These are phyloP conservation scores for Scatophagus argus DNA, from an alignment of 2,113 vertebrate species.

Conservation along the genomic window DNA sequence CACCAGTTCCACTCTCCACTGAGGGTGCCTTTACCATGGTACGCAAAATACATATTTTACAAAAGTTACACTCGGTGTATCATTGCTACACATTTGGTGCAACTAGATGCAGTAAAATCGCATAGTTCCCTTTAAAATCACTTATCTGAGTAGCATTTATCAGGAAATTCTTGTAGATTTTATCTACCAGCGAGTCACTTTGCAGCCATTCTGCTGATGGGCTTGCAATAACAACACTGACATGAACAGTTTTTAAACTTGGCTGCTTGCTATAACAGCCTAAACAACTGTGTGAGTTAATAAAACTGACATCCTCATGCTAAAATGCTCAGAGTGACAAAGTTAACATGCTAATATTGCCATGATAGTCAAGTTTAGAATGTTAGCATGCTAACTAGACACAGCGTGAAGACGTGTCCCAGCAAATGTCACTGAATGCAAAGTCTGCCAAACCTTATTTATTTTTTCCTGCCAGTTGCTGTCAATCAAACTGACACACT, in stretches of 20 bases:
- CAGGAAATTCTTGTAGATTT: too few species aligned
- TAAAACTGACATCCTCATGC: neutral
- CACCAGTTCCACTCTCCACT: neutral
- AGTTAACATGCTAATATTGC: neutral
- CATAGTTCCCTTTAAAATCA: neutral
- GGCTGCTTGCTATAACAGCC: too few species aligned
- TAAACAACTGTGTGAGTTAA: too few species aligned
- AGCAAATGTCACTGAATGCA: neutral
- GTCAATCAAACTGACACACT: conserved; percentile 20
- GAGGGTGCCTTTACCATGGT: neutral
- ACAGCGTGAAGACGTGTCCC: neutral
- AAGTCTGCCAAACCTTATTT: conserved; percentile 14
- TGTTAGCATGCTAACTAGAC: neutral
- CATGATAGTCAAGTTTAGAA: neutral
- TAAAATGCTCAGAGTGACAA: neutral
- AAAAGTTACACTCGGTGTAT: too few species aligned
- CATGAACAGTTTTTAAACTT: neutral
- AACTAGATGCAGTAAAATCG: neutral
- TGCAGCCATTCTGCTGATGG: neutral
- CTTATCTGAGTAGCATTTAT: neutral
- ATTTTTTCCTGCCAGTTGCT: conserved; percentile 17
- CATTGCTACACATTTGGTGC: too few species aligned
- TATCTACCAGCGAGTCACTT: neutral
- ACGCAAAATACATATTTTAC: neutral
- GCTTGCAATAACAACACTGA: neutral